phyloP scores from a whole-genome alignment of 2,113 vertebrate species.

The Hypocryptadius cinnamomeus region DNA sequence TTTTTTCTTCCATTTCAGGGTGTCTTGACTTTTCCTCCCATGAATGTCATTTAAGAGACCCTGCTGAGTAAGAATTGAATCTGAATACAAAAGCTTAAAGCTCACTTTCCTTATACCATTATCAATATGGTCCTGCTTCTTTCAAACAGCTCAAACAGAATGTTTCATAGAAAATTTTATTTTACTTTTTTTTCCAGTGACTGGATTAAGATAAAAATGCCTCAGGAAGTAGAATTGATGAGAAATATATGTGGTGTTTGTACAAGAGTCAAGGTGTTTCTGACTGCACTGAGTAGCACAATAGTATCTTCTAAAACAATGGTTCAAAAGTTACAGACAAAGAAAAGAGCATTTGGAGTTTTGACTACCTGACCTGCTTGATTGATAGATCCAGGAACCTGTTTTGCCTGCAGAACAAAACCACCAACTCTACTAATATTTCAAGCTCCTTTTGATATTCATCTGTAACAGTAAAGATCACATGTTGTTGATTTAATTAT shows the following conservation, averaged over 20 bases:
- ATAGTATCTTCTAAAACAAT: not conserved
- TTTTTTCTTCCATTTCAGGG: not conserved
- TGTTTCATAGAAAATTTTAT: not conserved
- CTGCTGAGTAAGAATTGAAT: not conserved
- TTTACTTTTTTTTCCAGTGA: not conserved
- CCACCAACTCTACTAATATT: not conserved
- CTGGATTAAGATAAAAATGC: not conserved
- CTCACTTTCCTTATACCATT: not conserved
- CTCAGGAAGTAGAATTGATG: not conserved
- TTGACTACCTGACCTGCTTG: not conserved
- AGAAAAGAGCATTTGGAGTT: not conserved
- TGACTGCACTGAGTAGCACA: not conserved
- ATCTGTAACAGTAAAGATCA: not conserved
- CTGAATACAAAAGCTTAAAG: not conserved
- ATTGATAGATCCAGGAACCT: not conserved
- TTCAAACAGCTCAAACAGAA: not conserved
- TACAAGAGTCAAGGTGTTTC: not conserved
- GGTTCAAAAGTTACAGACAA: not conserved
- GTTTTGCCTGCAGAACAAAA: not conserved
- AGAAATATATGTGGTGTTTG: not conserved
- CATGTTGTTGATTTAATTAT: not conserved
- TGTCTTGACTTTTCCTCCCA: not conserved
- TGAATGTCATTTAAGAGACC: not conserved
- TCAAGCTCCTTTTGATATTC: not conserved
- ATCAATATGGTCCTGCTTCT: not conserved